Conservation (phyloP, 2,113 vertebrate genomes). For the Phrynosoma platyrhinos region DNA sequence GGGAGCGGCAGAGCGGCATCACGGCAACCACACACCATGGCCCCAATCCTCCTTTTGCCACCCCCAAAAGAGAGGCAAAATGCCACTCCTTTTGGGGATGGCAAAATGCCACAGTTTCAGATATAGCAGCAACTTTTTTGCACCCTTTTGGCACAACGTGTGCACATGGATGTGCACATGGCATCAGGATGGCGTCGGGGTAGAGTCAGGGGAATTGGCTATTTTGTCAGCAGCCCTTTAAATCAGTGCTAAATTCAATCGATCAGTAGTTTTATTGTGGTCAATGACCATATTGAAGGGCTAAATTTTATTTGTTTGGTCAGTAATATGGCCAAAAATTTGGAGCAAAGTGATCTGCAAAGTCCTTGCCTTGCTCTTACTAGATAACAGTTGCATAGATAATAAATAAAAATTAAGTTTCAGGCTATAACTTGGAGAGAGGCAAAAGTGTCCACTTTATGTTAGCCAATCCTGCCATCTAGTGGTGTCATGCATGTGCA, state of each 20-base stretch:
- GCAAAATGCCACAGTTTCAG: too few relatives aligned
- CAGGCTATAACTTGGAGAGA: neutral
- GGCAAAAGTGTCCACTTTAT: slow-evolving; percentile 8
- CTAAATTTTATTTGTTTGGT: neutral
- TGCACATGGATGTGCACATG: too few relatives aligned
- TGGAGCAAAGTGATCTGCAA: neutral
- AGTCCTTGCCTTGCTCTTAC: neutral
- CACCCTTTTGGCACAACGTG: too few relatives aligned
- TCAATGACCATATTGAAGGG: too few relatives aligned
- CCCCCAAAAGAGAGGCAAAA: too few relatives aligned
- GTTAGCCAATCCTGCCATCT: slow-evolving; percentile 70
- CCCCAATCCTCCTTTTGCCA: too few relatives aligned
- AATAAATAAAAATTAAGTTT: neutral
- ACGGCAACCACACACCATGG: too few relatives aligned
- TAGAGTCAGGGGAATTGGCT: neutral
- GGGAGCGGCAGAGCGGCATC: too few relatives aligned
- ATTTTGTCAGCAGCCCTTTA: neutral
- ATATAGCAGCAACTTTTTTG: too few relatives aligned
- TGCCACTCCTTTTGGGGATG: too few relatives aligned
- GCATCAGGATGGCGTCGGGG: too few relatives aligned
- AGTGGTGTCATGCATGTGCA: slow-evolving; percentile 30
- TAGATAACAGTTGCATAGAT: neutral
- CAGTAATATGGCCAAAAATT: neutral
- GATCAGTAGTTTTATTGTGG: too few relatives aligned
- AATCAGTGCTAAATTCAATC: neutral